Evolutionary conservation across 2,888 invertebrate species (phyloP).

Genomic region (Rotaria macrura): DNA sequence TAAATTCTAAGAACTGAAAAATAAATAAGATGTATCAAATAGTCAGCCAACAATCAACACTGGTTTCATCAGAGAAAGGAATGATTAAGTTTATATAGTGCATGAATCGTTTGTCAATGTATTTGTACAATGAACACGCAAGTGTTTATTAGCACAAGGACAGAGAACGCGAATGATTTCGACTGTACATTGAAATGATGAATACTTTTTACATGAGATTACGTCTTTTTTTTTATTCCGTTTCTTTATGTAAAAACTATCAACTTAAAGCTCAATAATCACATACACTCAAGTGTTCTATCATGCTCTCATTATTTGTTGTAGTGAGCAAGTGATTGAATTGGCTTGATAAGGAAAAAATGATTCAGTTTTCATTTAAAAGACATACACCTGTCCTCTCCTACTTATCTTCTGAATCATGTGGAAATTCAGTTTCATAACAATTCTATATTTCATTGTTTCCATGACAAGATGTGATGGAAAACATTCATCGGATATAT

Average conservation of each 20-base stretch:
- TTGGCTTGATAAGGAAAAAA: background rate
- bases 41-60: no score
- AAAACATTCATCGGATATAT: background rate
- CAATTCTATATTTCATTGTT: background rate
- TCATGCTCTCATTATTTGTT: background rate
- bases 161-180: background rate
- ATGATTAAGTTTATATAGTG: background rate
- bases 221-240: background rate
- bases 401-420: background rate
- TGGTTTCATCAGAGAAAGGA: background rate
- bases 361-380: background rate
- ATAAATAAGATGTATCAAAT: no score
- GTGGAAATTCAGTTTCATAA: background rate
- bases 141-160: background rate
- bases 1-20: no score
- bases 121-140: background rate
- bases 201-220: background rate
- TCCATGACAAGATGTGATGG: background rate
- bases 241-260: background rate
- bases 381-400: no score
- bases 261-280: background rate
- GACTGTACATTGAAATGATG: background rate
- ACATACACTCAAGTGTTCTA: background rate
- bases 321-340: background rate
- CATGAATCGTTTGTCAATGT: background rate